Conservation (phyloP, 2,797 vertebrate genomes). For the Urosaurus nigricauda region DNA sequence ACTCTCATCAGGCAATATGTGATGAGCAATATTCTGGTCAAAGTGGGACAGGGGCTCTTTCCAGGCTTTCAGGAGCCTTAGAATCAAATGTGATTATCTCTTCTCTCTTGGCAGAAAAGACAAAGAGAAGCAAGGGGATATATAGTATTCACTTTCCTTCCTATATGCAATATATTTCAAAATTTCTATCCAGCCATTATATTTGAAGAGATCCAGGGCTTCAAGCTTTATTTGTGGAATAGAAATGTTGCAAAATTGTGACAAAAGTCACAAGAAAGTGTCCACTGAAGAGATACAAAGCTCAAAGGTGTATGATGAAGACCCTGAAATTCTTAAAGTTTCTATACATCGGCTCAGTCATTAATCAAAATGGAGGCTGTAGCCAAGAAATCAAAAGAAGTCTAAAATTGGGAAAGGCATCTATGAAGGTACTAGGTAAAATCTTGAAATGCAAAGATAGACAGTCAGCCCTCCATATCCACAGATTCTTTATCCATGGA, state of each 20-base stretch:
- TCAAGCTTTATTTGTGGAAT: not conserved
- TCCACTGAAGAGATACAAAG: no score
- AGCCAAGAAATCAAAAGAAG: no score
- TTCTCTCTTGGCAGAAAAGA: slow-evolving; percentile 76
- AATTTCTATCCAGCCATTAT: not conserved
- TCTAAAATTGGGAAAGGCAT: no score
- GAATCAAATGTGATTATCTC: slow-evolving; percentile 84
- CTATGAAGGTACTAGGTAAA: no score
- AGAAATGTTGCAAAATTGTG: not conserved
- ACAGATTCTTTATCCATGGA: no score
- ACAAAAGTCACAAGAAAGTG: no score
- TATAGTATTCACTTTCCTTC: not conserved
- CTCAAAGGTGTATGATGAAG: no score
- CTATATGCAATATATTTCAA: not conserved
- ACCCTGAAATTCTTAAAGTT: no score
- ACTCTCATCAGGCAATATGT: slow-evolving; percentile 80
- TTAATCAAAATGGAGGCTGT: no score
- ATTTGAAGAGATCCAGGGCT: not conserved
- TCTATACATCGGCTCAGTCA: no score
- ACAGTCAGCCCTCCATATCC: no score
- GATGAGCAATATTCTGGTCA: slow-evolving; percentile 80
- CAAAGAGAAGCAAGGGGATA: slow-evolving; percentile 3
- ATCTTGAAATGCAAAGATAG: no score
- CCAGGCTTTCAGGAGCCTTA: slow-evolving; percentile 86
- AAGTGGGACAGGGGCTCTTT: slow-evolving; percentile 85